These are phyloP conservation scores for Macrocentrus cingulum DNA, from an alignment of 1,140 invertebrate species.

Conservation along the genomic window DNA sequence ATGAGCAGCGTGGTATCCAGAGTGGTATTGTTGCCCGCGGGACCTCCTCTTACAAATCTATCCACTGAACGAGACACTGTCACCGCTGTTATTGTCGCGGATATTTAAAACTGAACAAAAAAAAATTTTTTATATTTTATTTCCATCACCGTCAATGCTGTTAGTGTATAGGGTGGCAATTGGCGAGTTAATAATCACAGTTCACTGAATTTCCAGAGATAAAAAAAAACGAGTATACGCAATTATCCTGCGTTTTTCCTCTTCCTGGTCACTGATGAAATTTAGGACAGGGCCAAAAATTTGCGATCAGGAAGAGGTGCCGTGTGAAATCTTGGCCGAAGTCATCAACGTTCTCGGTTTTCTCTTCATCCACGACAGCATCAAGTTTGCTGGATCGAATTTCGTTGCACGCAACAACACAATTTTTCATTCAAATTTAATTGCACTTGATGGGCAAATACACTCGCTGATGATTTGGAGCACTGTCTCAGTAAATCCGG, in stretches of 20 bases:
- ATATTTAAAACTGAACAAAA: too few species aligned
- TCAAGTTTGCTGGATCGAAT: background rate
- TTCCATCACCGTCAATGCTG: background rate
- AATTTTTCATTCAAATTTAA: background rate
- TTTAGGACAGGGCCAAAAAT: conserved; percentile 7
- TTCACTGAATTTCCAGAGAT: too few species aligned
- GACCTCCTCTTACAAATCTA: conserved; percentile 48
- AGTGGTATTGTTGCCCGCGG: conserved; percentile 53
- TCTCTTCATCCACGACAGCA: conserved; percentile 4
- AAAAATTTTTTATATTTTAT: conserved; percentile 6
- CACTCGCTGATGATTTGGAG: too few species aligned
- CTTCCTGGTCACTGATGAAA: conserved; percentile 20
- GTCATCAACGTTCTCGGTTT: background rate
- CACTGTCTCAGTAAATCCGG: too few species aligned
- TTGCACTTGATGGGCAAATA: too few species aligned
- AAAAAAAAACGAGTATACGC: too few species aligned
- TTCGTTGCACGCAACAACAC: background rate
- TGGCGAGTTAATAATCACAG: too few species aligned
- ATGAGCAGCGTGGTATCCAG: conserved; percentile 60
- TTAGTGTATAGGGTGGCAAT: too few species aligned
- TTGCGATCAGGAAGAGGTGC: conserved; percentile 18
- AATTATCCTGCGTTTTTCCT: conserved; percentile 4
- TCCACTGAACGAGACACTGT: conserved; percentile 50
- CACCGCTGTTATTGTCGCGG: conserved; percentile 31
- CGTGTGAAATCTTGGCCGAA: conserved; percentile 1